Evolutionary conservation across 2,113 vertebrate genomes (phyloP), one percentile per base, ranked within the genome.

Genomic region (Macroglossus sobrinus): DNA sequence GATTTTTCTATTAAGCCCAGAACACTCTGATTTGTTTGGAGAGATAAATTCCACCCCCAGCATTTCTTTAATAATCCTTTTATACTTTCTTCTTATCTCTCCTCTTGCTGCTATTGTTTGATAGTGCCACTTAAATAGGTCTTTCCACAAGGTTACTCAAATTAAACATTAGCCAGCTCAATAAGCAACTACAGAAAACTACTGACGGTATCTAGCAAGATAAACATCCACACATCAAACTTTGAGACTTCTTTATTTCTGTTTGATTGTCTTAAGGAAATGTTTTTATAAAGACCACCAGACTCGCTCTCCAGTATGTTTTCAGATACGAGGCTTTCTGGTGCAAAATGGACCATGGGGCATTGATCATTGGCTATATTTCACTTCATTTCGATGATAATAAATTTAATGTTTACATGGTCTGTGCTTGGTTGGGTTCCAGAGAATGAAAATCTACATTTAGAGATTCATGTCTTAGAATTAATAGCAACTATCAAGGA

Each of bases 111-210:
- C 94, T 97, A 87, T 98, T 98, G 97, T 98, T 97, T 97, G 97
- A 98, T 97, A 98, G 91, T 91, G 80, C 96, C 96, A 98, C 96
- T 98, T 98, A 98, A 96, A 98, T 61, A 97, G 93, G 96, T 92
- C 97, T 98, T 98, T 97, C 97, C 96, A 97, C 98, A 98, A 98
- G 98, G 98, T 98, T 98, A 98, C 96, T 97, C 97, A 98, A 98
- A 98, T 98, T 98, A 98, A 98, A 98, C 95, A 94, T 98, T 98
- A 98, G 92, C 96, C 94, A 86, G 86, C 95, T 98, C 96, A 98
- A 92, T 97, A 98, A 94, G 93, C 94, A 98, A 90, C 91, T 98
- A 91, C 59, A 92, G 95, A 94, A 97, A 98, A 98, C 97, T 95
- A 97, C 89, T 94, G 97, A 97, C 12, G 26, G 91, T 98, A 98